Conservation (phyloP, 2,113 vertebrate genomes). For the Vireo altiloquus region DNA sequence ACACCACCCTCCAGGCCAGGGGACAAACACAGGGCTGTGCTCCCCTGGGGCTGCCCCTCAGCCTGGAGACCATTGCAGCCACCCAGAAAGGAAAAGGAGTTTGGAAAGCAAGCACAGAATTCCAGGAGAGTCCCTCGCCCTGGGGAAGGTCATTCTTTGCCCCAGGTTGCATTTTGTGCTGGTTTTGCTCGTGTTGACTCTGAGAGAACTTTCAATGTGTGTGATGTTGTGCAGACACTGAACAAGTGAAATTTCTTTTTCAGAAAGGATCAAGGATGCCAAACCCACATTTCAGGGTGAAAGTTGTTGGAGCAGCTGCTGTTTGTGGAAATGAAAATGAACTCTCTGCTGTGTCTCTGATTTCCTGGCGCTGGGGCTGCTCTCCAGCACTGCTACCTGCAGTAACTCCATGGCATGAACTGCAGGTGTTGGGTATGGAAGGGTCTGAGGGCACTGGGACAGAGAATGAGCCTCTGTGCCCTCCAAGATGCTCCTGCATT, state of each 20-base stretch:
- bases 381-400: not conserved
- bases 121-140: not conserved
- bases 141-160: not conserved
- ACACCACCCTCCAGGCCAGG: not conserved
- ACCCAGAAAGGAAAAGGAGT: not conserved
- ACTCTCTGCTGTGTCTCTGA: fast-evolving
- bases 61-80: not conserved
- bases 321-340: not conserved
- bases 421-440: not conserved
- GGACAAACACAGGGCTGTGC: not conserved
- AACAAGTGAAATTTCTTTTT: not conserved
- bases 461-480: not conserved
- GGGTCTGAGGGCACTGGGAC: not conserved
- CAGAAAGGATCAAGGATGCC: not conserved
- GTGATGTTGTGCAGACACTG: not conserved
- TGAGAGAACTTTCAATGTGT: fast-evolving
- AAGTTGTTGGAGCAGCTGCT: not conserved
- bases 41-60: not conserved
- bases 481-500: not conserved
- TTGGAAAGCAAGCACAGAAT: not conserved
- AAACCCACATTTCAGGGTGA: not conserved
- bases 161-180: not conserved
- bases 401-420: not conserved
- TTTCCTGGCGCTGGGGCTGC: not conserved
- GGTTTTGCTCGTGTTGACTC: not conserved